Base-by-base conservation (phyloP, 2,888 invertebrate species). In the Selenia dentaria region DNA sequence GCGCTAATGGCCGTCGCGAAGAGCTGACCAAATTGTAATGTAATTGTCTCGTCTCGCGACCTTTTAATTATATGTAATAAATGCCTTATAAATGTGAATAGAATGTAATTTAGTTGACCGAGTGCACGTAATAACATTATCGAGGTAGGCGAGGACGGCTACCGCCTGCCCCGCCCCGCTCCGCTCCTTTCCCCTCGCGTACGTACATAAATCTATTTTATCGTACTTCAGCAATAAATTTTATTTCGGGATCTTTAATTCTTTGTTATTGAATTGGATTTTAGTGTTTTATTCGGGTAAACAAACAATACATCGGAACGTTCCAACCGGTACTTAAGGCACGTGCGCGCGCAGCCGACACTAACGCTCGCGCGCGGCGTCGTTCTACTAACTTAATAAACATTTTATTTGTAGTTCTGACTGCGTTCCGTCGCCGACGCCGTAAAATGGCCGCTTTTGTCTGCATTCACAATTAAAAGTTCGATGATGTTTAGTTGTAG, bases 181-280 rank as follows among this genome's bases (percentile, higher is more conserved):
- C 76, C 65, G 18, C 8, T 6, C 22, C 22, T 8, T 6, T 8
- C 22, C 8, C 22, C 1, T 22, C 22, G 6, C 22, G 70, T 74
- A 64, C 81, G 72, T 80, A 83, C 88, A 89, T 90, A 90, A 90
- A 90, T 90, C 89, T 89, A 89, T 89, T 90, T 89, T 88, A 90
- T 89, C 87, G 90, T 86, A 83, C 83, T 74, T 67, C 69, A 77
- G 89, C 87, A 88, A 90, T 90, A 88, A 89, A 89, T 89, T 90
- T 88, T 90, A 90, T 90, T 90, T 90, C 82, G 83, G 89, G 90
- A 90, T 88, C 90, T 89, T 89, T 89, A 90, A 90, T 90, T 90
- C 89, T 90, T 90, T 90, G 89, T 90, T 90, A 89, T 90, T 88
- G 89, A 88, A 88, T 88, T 88, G 84, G 88, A 89, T 88, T 89